Conservation (phyloP, 1,140 invertebrate genomes). For the Sarcophaga peregrina region DNA sequence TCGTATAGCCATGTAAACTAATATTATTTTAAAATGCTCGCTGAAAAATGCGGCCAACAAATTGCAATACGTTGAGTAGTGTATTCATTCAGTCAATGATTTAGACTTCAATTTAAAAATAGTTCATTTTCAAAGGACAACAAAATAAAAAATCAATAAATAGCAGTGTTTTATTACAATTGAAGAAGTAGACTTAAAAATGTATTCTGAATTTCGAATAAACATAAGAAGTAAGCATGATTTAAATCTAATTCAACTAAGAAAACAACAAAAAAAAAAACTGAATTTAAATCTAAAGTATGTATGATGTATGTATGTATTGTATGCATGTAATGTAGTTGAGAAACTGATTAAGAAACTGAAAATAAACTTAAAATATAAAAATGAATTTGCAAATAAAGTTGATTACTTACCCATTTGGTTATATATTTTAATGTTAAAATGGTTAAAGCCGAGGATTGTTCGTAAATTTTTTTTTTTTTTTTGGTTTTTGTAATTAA, state of each 20-base stretch:
- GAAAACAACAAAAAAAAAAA: background rate
- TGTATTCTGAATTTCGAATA: background rate
- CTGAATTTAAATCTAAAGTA: background rate
- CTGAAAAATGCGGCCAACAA: too few relatives aligned
- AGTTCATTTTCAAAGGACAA: too few relatives aligned
- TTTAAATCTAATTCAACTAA: background rate
- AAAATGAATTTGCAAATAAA: constrained; percentile 36
- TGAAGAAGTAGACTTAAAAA: too few relatives aligned
- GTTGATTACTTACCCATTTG: constrained; percentile 30
- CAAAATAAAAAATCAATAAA: too few relatives aligned
- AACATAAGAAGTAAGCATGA: background rate
- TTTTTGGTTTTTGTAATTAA: constrained; percentile 21
- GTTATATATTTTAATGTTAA: constrained; percentile 10
- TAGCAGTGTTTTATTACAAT: too few relatives aligned
- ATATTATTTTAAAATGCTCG: too few relatives aligned
- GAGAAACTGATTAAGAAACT: background rate
- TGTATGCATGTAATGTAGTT: background rate
- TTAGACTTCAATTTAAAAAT: too few relatives aligned
- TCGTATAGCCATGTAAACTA: too few relatives aligned
- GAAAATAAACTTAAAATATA: constrained; percentile 15
- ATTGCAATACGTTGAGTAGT: too few relatives aligned
- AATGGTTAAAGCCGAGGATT: constrained; percentile 32
- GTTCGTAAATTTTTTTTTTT: background rate
- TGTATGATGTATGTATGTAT: background rate
- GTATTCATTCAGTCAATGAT: too few relatives aligned